Evolutionary conservation across 1,140 invertebrate genomes (phyloP).

Genomic region (Harpegnathos saltator): DNA sequence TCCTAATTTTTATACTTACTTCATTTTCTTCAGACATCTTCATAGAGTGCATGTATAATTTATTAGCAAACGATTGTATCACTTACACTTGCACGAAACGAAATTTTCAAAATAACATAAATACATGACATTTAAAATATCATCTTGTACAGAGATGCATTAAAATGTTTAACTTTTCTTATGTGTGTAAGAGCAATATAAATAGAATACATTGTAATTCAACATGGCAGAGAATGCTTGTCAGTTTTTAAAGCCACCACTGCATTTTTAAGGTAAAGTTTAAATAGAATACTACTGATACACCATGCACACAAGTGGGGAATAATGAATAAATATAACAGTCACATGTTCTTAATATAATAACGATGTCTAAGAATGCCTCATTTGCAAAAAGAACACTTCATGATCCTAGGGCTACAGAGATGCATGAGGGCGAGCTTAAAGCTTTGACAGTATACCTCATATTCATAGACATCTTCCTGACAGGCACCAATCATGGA

Average conservation of each 20-base stretch:
- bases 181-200: not conserved
- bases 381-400: slow-evolving; percentile 52
- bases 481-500: slow-evolving; percentile 89
- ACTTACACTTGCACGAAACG: not conserved
- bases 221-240: not conserved
- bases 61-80: slow-evolving; percentile 1
- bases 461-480: slow-evolving; percentile 88
- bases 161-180: slow-evolving; percentile 11
- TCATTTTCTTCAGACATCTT: slow-evolving; percentile 1
- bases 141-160: not conserved
- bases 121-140: not conserved
- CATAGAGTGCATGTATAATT: slow-evolving; percentile 1
- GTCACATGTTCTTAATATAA: slow-evolving; percentile 53
- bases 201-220: not conserved
- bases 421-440: slow-evolving; percentile 83
- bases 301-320: slow-evolving; percentile 47
- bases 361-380: slow-evolving; percentile 33
- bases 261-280: slow-evolving; percentile 1
- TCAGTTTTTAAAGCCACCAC: slow-evolving; percentile 2
- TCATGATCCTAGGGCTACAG: slow-evolving; percentile 81
- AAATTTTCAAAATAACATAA: slow-evolving; percentile 1
- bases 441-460: slow-evolving; percentile 85
- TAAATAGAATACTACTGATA: slow-evolving; percentile 10
- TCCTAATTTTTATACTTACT: slow-evolving; percentile 37
- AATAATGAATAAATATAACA: slow-evolving; percentile 6